These are phyloP conservation scores for Gobiocypris rarus DNA, from an alignment of 2,113 vertebrate genomes.

Conservation along the genomic window DNA sequence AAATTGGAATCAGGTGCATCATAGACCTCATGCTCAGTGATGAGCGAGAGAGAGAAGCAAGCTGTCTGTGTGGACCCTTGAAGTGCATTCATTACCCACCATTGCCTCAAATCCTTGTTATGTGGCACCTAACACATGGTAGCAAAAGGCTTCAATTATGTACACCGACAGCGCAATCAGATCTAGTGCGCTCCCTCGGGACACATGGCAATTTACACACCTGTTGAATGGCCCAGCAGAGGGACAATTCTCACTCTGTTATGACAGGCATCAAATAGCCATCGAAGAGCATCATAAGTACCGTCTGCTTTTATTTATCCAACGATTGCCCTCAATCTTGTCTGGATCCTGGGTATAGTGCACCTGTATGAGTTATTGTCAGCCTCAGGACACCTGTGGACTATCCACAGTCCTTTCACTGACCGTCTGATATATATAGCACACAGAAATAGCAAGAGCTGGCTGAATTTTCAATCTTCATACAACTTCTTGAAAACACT, in stretches of 20 bases:
- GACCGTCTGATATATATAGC: neutral
- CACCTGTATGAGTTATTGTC: neutral
- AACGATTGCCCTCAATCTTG: neutral
- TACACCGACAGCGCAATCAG: conserved; percentile 14
- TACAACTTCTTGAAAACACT: neutral
- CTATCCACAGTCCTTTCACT: too few relatives aligned
- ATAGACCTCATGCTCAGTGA: neutral
- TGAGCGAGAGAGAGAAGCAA: neutral
- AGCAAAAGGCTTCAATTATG: conserved; percentile 26
- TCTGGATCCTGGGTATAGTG: neutral
- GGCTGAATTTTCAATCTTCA: neutral
- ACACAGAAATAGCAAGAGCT: neutral
- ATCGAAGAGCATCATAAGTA: neutral
- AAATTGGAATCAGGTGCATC: conserved; percentile 35
- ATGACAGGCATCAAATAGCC: conserved; percentile 31
- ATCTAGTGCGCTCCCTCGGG: conserved; percentile 9
- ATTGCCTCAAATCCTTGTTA: conserved; percentile 24
- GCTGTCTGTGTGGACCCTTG: neutral
- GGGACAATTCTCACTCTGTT: conserved; percentile 22
- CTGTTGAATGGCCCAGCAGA: conserved; percentile 38
- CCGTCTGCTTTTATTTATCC: conserved; percentile 26
- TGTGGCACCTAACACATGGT: conserved; percentile 3
- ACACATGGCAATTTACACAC: conserved; percentile 32
- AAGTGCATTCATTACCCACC: conserved; percentile 15
- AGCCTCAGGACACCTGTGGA: neutral